Percentiles rank a stretch among this genome's conserved stretches.
Evolutionary conservation across 2,797 vertebrate species (phyloP).

Genomic region (Hemitrygon akajei): DNA sequence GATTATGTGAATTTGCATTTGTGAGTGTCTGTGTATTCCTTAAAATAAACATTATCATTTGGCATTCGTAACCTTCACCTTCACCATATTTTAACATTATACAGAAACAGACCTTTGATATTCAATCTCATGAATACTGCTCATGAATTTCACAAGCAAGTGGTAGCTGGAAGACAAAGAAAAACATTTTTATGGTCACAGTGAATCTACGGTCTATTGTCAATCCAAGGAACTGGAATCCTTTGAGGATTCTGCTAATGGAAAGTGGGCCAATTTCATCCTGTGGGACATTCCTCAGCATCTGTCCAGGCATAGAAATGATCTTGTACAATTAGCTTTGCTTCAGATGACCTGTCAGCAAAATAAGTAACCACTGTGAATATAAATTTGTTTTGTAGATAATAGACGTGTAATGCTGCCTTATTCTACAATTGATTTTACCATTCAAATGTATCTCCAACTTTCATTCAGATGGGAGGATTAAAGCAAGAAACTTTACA

Average conservation of each 20-base stretch:
- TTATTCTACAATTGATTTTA: background rate
- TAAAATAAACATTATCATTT: background rate
- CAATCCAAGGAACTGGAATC: background rate
- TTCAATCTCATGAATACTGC: background rate
- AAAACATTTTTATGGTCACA: background rate
- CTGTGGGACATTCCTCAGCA: background rate
- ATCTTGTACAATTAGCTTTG: background rate
- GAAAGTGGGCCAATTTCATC: background rate
- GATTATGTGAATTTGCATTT: no score
- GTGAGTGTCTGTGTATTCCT: background rate
- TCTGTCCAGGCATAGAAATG: background rate
- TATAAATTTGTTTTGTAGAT: background rate
- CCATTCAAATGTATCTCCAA: background rate
- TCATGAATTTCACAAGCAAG: background rate
- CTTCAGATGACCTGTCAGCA: background rate
- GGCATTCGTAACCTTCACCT: background rate
- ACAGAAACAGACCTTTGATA: background rate
- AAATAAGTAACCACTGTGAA: background rate
- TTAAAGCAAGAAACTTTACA: no score
- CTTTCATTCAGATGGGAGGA: background rate
- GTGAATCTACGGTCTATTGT: background rate
- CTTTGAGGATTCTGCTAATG: constrained; percentile 26
- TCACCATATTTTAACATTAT: constrained; percentile 2
- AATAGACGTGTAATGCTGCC: background rate
- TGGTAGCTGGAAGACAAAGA: constrained; percentile 12